These are phyloP conservation scores for Alauda arvensis DNA, from an alignment of 2,797 vertebrate genomes.

Conservation along the genomic window DNA sequence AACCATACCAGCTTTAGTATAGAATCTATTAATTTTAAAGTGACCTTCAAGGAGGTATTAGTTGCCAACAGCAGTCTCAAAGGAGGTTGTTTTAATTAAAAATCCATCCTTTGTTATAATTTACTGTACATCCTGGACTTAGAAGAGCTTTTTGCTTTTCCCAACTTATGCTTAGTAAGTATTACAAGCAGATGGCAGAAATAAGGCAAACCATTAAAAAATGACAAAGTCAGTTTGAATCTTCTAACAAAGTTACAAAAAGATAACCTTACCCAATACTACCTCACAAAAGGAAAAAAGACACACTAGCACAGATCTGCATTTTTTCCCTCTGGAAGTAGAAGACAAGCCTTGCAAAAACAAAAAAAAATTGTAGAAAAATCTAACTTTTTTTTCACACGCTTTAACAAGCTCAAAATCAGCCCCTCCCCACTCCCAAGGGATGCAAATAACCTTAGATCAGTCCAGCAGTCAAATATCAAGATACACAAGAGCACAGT, in stretches of 20 bases:
- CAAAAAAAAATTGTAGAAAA: no score
- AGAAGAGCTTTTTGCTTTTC: background rate
- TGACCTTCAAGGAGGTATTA: background rate
- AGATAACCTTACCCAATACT: background rate
- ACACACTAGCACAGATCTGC: background rate
- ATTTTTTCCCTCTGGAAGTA: background rate
- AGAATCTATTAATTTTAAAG: background rate
- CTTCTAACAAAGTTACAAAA: background rate
- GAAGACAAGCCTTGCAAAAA: background rate
- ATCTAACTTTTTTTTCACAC: background rate
- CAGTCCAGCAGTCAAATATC: background rate
- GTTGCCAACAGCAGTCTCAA: conserved; percentile 12
- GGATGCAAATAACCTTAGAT: background rate
- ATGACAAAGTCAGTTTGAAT: background rate
- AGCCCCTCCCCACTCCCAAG: background rate
- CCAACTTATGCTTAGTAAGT: background rate
- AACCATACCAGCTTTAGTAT: background rate
- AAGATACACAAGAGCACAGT: background rate
- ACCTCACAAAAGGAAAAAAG: background rate
- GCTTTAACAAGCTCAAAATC: background rate
- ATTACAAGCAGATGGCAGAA: background rate
- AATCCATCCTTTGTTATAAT: background rate
- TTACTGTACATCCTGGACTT: background rate
- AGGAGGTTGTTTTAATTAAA: conserved; percentile 33
- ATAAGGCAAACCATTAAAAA: background rate